Evolutionary conservation across 1,140 invertebrate species (phyloP), one percentile per base, ranked within the genome.

Genomic region (Andricus grossulariae): DNA sequence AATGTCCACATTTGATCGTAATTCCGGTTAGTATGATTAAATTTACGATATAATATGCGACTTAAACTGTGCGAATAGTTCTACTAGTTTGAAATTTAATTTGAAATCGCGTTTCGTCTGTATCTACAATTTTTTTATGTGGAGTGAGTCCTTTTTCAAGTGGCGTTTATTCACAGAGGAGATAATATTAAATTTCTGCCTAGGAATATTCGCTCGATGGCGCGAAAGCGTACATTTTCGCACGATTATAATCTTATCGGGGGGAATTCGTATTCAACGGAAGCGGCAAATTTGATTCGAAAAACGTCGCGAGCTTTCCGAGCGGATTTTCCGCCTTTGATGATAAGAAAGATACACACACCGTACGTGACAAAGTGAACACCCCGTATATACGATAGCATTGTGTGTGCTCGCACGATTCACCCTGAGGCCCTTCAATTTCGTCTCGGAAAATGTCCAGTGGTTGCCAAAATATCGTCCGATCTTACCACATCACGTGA

Each of bases 401-500:
- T 83, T 80, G 81, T 77, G 81, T 77, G 72, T 77, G 55, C 55
- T 71, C 76, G 76, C 81, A 77, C 81, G 72, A 79, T 51, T 77
- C 79, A 78, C 79, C 82, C 77, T 81, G 60, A 51, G 82, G 82
- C 82, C 78, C 82, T 83, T 81, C 80, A 83, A 83, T 83, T 80
- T 83, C 80, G 71, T 76, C 70, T 73, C 80, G 76, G 80, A 71
- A 81, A 83, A 83, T 83, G 79, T 78, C 80, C 78, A 77, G 11
- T 73, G 79, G 49, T 83, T 83, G 82, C 80, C 79, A 83, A 83
- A 81, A 83, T 83, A 83, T 83, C 80, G 77, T 80, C 80, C 77
- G 77, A 81, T 81, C 78, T 81, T 77, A 80, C 82, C 77, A 76
- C 79, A 81, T 78, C 71, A 60, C 45, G 79, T 77, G 77, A 76